Conservation (phyloP, 1,140 invertebrate genomes). For the Acyrthosiphon pisum region DNA sequence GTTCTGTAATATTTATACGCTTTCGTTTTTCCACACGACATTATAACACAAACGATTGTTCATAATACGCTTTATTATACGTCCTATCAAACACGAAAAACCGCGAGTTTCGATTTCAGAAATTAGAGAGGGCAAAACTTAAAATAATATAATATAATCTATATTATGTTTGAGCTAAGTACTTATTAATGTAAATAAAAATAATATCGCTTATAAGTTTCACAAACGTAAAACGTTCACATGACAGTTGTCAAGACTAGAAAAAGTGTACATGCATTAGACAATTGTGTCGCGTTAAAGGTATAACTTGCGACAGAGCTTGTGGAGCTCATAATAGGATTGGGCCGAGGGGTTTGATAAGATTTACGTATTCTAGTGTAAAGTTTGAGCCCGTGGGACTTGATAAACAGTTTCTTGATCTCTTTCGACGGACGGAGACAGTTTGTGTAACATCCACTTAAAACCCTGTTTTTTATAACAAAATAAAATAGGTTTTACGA, state of each 20-base stretch:
- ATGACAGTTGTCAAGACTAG: not conserved
- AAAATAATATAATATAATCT: not conserved
- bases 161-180: not conserved
- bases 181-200: not conserved
- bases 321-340: not conserved
- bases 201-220: not conserved
- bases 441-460: not conserved
- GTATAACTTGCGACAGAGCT: not conserved
- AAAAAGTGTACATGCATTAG: not conserved
- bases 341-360: not conserved
- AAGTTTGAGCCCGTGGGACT: not conserved
- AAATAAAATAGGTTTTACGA: not conserved
- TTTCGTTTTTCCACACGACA: not conserved
- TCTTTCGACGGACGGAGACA: not conserved
- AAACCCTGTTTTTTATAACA: not conserved
- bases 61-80: not conserved
- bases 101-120: not conserved
- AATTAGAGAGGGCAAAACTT: not conserved
- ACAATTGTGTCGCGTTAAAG: not conserved
- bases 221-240: not conserved
- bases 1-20: too few species aligned
- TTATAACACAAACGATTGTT: not conserved
- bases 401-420: not conserved
- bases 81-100: not conserved
- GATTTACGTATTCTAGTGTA: not conserved